Percentiles rank a stretch among this genome's conserved stretches.
These are phyloP conservation scores for Darevskia nairensis DNA, from an alignment of 2,797 vertebrate species.

Conservation along the genomic window DNA sequence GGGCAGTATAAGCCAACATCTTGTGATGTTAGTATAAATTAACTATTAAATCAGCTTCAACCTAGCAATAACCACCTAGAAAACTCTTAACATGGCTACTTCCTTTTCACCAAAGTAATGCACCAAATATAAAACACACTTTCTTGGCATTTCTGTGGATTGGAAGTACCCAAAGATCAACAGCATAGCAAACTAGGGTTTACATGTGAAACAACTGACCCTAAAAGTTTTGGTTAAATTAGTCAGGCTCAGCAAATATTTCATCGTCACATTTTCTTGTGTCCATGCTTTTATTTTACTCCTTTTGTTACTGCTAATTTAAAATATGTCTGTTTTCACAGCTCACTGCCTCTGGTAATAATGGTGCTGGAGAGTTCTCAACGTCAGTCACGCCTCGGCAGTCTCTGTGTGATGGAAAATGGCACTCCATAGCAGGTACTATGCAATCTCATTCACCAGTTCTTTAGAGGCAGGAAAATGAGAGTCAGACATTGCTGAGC, in stretches of 20 bases:
- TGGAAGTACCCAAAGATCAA: neutral
- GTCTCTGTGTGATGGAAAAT: constrained; percentile 86
- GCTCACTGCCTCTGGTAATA: constrained; percentile 85
- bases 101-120: neutral
- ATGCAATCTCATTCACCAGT: neutral
- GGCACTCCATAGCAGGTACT: constrained; percentile 91
- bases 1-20: neutral
- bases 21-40: neutral
- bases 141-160: neutral
- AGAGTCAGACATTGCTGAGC: neutral
- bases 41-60: neutral
- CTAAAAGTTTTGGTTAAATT: constrained; percentile 19
- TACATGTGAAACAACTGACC: neutral
- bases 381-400: constrained; percentile 83
- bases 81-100: neutral
- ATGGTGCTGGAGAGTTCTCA: constrained; percentile 81
- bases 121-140: neutral
- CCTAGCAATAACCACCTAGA: neutral
- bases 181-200: constrained; percentile 20
- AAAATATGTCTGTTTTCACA: constrained; percentile 70
- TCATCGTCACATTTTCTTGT: constrained; percentile 13
- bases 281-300: constrained; percentile 27
- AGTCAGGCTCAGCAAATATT: neutral
- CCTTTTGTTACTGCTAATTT: constrained; percentile 18
- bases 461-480: constrained; percentile 23